Percentiles rank a stretch among this genome's conserved stretches.
phyloP scores from a whole-genome alignment of 2,797 vertebrate genomes.

The Gobio occitaniae region DNA sequence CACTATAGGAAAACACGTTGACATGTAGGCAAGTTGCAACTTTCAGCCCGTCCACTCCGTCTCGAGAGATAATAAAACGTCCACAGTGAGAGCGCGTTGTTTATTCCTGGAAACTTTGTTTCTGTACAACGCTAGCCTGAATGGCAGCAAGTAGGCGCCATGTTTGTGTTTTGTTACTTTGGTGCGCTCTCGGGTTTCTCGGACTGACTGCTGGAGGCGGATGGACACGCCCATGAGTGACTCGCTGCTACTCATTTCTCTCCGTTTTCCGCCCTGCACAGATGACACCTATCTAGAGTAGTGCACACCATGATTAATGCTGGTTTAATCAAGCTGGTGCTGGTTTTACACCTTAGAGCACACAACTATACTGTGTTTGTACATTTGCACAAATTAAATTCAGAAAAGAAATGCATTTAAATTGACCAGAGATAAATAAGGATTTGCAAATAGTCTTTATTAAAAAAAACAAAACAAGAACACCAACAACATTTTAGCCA shows the following conservation, averaged over 20 bases:
- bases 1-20: conserved; percentile 68
- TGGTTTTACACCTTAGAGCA: not conserved
- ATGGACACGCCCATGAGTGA: conserved; percentile 77
- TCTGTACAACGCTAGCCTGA: conserved; percentile 71
- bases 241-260: conserved; percentile 48
- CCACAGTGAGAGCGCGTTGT: conserved; percentile 8
- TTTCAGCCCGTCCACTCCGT: conserved; percentile 63
- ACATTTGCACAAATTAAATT: not conserved
- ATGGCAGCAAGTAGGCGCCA: conserved; percentile 75
- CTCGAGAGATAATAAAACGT: conserved; percentile 21
- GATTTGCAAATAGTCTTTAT: conserved; percentile 15
- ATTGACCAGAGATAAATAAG: not conserved
- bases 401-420: not conserved
- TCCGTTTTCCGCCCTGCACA: conserved; percentile 17
- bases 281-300: conserved; percentile 61
- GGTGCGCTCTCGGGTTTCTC: conserved; percentile 67
- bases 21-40: conserved; percentile 79
- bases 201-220: conserved; percentile 61
- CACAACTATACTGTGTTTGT: too few species aligned
- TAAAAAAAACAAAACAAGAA: conserved; percentile 9
- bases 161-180: conserved; percentile 79
- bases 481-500: not conserved
- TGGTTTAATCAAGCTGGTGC: not conserved
- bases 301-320: conserved; percentile 26
- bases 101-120: conserved; percentile 65